Evolutionary conservation across 2,113 vertebrate genomes (phyloP), one percentile per base, ranked within the genome.

Genomic region (Toxostoma redivivum): DNA sequence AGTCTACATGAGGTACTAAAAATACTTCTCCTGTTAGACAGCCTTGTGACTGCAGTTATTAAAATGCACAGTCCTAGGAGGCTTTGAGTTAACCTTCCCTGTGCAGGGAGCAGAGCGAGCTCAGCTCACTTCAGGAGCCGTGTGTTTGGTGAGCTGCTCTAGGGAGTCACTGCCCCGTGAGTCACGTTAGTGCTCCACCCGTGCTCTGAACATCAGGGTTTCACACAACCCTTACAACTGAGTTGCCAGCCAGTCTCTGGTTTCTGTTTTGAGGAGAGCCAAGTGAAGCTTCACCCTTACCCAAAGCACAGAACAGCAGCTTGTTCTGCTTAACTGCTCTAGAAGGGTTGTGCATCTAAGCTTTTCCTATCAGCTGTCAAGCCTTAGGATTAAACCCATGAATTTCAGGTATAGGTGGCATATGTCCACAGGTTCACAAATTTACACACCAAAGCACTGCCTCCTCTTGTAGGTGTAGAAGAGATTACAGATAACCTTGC

Each of bases 1-100:
- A 88, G 93, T 65, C 86, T 81, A 42, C 92, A 37, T 65, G 77
- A 22, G 8, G 42, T 51, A 58, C 60, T 92, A 64, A 87, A 91
- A 93, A 70, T 71, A 69, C 79, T 91, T 78, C 15, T 60, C 24
- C 74, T 67, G 50, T 70, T 62, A 40, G 38, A 13, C 51, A 66
- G 9, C 67, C 92, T 86, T 93, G 92, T 94, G 95, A 93, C 88
- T 81, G 37, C 40, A 77, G 38, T 80, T 51, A 37, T 82, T 91
- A 72, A 76, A 85, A 91, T 80, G 73, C 84, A 64, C 48, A 27
- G 50, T 70, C 33, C 12, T 69, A 27, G 40, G 40, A 5, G 72
- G 82, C 40, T 81, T 19, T 33, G 65, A 65, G n/a, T 85, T 83
- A 71, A 70, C 64, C 28, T 82, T 77, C 47, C 25, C 4, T 10